phyloP scores from a whole-genome alignment of 2,113 vertebrate genomes.

The Cathartes aura region DNA sequence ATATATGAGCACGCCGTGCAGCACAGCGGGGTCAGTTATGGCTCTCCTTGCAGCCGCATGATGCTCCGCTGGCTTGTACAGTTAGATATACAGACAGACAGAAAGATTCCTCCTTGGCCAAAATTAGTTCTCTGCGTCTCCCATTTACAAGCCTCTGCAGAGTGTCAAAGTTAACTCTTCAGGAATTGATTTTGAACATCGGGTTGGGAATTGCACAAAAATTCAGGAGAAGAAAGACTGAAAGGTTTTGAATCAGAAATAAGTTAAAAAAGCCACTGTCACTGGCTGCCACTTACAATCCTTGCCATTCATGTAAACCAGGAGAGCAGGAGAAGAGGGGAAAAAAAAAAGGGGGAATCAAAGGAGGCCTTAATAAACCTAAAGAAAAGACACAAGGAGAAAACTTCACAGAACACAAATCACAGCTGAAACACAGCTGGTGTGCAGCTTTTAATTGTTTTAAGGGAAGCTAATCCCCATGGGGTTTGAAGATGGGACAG shows the following conservation, averaged over 20 bases:
- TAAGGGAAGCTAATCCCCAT: neutral
- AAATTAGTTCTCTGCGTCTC: neutral
- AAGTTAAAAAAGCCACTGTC: neutral
- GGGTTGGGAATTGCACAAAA: neutral
- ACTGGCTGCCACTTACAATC: neutral
- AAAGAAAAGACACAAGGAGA: neutral
- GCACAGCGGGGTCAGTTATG: fast-evolving
- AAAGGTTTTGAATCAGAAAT: neutral
- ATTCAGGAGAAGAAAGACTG: neutral
- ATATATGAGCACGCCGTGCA: fast-evolving
- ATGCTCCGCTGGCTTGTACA: neutral
- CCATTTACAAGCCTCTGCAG: neutral
- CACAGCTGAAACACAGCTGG: neutral
- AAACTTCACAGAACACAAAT: slow-evolving; percentile 4
- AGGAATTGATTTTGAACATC: neutral
- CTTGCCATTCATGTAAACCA: neutral
- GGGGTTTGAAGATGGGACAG: neutral
- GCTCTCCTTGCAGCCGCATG: neutral
- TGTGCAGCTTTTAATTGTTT: neutral
- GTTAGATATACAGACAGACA: fast-evolving
- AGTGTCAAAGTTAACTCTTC: fast-evolving
- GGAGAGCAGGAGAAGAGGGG: neutral
- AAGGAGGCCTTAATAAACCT: neutral
- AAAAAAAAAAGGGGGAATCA: neutral
- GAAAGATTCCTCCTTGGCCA: neutral